A percentile compares a stretch with the other conserved stretches of the same genome.
Evolutionary conservation across 1,140 invertebrate genomes (phyloP).

Genomic region (Limonius californicus): DNA sequence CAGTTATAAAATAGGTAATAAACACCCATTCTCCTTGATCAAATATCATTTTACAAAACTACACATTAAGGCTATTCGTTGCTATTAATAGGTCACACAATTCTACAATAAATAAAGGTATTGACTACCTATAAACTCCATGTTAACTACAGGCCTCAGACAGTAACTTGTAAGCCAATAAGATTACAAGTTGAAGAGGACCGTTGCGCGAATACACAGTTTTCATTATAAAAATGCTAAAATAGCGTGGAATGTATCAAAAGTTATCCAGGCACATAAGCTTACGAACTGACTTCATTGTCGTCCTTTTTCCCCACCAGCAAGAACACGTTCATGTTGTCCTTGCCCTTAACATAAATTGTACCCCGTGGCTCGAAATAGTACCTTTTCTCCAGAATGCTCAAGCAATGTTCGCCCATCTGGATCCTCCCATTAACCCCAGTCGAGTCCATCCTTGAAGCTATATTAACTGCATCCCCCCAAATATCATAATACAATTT

Average conservation of each 20-base stretch:
- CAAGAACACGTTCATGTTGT: constrained; percentile 87
- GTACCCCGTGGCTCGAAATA: constrained; percentile 79
- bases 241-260: not conserved
- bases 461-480: constrained; percentile 98
- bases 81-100: no score
- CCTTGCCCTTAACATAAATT: constrained; percentile 94
- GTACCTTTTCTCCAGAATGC: constrained; percentile 62
- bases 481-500: constrained; percentile 98
- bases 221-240: no score
- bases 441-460: constrained; percentile 92
- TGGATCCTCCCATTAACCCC: constrained; percentile 84
- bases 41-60: no score
- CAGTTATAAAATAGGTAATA: no score
- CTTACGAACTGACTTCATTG: not conserved
- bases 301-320: constrained; percentile 53
- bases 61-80: no score
- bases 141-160: no score
- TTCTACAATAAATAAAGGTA: no score
- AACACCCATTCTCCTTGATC: no score
- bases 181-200: no score
- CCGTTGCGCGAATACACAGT: no score
- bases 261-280: constrained; percentile 1
- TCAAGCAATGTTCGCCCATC: constrained; percentile 70
- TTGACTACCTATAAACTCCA: no score
- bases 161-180: no score